A percentile compares a stretch with the other conserved stretches of the same genome.
Conservation (phyloP, 2,113 vertebrate genomes). For the Bostrychus sinensis region DNA sequence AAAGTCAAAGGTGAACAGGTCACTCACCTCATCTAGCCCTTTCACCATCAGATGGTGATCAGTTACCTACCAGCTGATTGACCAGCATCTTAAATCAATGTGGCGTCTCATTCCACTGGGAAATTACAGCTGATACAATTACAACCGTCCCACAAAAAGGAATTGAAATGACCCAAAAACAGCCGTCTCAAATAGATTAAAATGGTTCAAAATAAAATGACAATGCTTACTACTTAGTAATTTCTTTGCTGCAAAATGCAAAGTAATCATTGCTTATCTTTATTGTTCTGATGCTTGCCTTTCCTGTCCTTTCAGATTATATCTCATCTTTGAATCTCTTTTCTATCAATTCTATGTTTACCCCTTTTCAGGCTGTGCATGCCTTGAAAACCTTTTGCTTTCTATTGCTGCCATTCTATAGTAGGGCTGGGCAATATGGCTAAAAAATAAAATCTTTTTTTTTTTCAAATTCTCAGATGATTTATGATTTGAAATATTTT, state of each 20-base stretch:
- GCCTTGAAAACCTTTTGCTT: constrained; percentile 14
- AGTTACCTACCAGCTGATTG: constrained; percentile 49
- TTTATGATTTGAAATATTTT: too few species aligned
- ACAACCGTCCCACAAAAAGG: constrained; percentile 23
- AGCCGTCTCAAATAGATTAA: neutral
- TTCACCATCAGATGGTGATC: constrained; percentile 53
- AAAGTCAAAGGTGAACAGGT: constrained; percentile 47
- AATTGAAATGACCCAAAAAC: constrained; percentile 15
- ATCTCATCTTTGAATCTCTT: neutral
- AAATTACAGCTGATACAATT: constrained; percentile 58
- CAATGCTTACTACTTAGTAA: too few species aligned
- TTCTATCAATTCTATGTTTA: neutral
- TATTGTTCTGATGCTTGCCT: neutral
- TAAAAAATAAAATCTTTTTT: too few species aligned
- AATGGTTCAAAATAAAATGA: too few species aligned
- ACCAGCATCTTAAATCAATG: constrained; percentile 50
- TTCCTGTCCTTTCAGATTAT: neutral
- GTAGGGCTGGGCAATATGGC: too few species aligned
- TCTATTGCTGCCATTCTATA: neutral
- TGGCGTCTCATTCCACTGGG: constrained; percentile 35
- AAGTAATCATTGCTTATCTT: neutral
- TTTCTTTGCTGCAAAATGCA: neutral
- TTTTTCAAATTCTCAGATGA: too few species aligned
- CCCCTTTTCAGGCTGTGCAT: neutral
- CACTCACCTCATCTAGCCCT: constrained; percentile 47